Conservation (phyloP, 2,797 vertebrate species). For the Platyrinchus mystaceus region DNA sequence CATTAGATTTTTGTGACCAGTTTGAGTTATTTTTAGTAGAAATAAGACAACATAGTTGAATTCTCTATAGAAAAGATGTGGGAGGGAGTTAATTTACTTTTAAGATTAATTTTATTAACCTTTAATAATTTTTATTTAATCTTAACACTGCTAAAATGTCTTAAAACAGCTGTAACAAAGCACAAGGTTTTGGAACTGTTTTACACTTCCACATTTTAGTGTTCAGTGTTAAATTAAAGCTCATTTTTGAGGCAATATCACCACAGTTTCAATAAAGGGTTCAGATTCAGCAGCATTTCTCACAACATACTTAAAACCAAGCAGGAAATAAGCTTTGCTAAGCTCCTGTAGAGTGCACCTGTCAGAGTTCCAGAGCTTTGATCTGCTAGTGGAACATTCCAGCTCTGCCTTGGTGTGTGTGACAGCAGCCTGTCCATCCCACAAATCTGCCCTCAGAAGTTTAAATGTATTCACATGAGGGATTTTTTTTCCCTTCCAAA, state of each 20-base stretch:
- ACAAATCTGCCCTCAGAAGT: neutral
- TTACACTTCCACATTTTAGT: neutral
- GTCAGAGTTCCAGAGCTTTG: too few relatives aligned
- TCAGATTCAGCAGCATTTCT: too few relatives aligned
- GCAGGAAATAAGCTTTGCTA: too few relatives aligned
- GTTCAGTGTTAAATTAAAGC: neutral
- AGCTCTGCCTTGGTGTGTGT: too few relatives aligned
- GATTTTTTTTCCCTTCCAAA: neutral
- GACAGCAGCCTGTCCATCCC: too few relatives aligned
- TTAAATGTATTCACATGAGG: neutral
- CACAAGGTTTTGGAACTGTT: neutral
- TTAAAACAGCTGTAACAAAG: neutral
- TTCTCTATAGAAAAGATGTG: neutral
- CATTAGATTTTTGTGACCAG: neutral
- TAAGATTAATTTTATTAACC: neutral
- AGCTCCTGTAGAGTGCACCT: too few relatives aligned
- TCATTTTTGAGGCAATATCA: neutral
- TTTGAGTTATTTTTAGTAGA: neutral
- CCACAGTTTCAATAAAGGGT: too few relatives aligned
- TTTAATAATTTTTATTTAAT: neutral
- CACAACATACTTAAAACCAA: too few relatives aligned
- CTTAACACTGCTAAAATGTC: neutral
- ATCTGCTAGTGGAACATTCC: too few relatives aligned
- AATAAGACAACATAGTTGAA: neutral
- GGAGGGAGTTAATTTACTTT: neutral